A percentile compares a stretch with the other conserved stretches of the same genome.
These are phyloP conservation scores for Lochmaea crataegi DNA, from an alignment of 2,888 invertebrate species.

Conservation along the genomic window DNA sequence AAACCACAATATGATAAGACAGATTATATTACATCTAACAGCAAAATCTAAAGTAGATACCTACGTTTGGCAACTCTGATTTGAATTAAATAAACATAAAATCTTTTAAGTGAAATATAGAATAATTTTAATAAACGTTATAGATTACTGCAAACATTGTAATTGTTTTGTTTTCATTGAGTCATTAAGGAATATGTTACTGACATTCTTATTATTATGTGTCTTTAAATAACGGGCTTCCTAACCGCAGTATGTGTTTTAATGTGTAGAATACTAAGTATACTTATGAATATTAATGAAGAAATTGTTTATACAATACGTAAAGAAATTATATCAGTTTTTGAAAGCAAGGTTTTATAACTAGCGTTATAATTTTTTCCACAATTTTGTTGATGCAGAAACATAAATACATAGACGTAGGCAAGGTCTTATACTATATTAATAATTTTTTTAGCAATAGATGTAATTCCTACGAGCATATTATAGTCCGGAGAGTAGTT, in stretches of 20 bases:
- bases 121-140: too few relatives aligned
- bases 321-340: not conserved
- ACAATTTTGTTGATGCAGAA: constrained; percentile 4
- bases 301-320: constrained; percentile 5
- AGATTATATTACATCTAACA: too few relatives aligned
- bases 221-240: constrained; percentile 8
- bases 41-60: too few relatives aligned
- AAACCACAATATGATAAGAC: too few relatives aligned
- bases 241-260: constrained; percentile 6
- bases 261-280: constrained; percentile 9
- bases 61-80: too few relatives aligned
- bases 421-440: not conserved
- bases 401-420: not conserved
- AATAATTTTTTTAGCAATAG: not conserved
- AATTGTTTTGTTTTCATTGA: not conserved
- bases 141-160: not conserved
- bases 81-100: too few relatives aligned
- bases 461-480: too few relatives aligned
- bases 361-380: not conserved
- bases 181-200: not conserved
- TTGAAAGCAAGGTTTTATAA: constrained; percentile 10
- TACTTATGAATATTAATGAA: constrained; percentile 14
- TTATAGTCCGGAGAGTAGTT: too few relatives aligned
- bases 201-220: not conserved
- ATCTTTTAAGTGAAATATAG: too few relatives aligned